phyloP scores from a whole-genome alignment of 2,113 vertebrate genomes.

The Cyanoramphus novaezelandiae region DNA sequence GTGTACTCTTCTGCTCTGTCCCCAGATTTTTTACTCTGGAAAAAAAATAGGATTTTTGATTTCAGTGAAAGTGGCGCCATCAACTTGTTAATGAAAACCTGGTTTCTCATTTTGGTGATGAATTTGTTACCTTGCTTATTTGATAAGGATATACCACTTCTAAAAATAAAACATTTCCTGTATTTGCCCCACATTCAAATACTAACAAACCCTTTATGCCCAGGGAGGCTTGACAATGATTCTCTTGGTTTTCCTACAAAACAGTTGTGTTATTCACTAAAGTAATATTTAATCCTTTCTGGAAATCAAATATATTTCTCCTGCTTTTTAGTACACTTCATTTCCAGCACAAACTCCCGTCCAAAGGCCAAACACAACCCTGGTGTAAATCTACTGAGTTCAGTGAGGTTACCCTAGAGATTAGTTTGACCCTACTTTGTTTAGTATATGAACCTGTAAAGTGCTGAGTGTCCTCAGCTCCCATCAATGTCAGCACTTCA shows the following conservation, averaged over 20 bases:
- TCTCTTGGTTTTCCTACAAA: background rate
- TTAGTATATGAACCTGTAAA: background rate
- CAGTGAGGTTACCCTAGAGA: background rate
- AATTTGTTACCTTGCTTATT: background rate
- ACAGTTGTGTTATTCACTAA: background rate
- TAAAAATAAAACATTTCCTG: background rate
- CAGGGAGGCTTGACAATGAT: background rate
- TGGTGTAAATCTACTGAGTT: background rate
- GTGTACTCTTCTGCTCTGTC: background rate
- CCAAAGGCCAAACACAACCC: background rate
- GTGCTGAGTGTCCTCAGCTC: background rate
- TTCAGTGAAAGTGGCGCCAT: background rate
- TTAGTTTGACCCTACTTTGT: background rate
- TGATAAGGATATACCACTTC: background rate
- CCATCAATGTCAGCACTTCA: background rate
- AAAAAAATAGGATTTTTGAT: background rate
- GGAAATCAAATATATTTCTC: background rate
- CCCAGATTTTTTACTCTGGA: background rate
- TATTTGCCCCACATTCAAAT: background rate
- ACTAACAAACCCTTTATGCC: background rate
- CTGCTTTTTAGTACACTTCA: background rate
- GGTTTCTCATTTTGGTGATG: background rate
- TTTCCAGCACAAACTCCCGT: background rate
- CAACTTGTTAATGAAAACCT: background rate
- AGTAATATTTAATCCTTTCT: background rate